phyloP scores from a whole-genome alignment of 2,797 vertebrate genomes.

The Thamnophis elegans region DNA sequence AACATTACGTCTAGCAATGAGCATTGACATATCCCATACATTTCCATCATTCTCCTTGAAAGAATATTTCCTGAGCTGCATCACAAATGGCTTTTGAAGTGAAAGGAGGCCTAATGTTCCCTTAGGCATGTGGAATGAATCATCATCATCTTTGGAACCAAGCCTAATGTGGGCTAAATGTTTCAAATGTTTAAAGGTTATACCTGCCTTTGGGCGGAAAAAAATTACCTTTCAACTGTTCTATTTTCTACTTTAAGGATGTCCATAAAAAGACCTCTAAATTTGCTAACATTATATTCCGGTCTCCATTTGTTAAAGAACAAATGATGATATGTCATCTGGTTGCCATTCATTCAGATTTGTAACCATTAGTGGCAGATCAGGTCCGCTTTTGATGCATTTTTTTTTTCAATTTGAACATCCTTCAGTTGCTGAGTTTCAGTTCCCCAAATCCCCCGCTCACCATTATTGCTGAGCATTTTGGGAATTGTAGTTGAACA shows the following conservation, averaged over 20 bases:
- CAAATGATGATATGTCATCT: background rate
- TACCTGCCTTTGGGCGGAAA: rapidly evolving
- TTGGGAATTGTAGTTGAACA: background rate
- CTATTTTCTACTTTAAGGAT: background rate
- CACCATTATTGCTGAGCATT: background rate
- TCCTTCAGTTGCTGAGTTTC: background rate
- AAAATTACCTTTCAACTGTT: background rate
- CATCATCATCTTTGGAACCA: background rate
- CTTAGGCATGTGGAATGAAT: background rate
- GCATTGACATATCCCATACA: background rate
- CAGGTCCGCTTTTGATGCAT: background rate
- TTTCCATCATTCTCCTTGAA: background rate
- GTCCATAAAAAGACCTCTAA: background rate
- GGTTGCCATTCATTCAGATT: background rate
- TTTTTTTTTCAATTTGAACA: background rate
- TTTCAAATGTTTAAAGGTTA: background rate
- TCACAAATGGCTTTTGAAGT: background rate
- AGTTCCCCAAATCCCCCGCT: background rate
- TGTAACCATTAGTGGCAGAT: background rate
- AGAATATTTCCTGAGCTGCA: background rate
- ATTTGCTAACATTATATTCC: background rate
- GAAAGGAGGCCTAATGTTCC: background rate
- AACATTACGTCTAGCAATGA: background rate
- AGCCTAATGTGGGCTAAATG: background rate
- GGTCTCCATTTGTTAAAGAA: background rate